Base-by-base conservation (phyloP, 2,113 vertebrate species). In the Anarrhichthys ocellatus region DNA sequence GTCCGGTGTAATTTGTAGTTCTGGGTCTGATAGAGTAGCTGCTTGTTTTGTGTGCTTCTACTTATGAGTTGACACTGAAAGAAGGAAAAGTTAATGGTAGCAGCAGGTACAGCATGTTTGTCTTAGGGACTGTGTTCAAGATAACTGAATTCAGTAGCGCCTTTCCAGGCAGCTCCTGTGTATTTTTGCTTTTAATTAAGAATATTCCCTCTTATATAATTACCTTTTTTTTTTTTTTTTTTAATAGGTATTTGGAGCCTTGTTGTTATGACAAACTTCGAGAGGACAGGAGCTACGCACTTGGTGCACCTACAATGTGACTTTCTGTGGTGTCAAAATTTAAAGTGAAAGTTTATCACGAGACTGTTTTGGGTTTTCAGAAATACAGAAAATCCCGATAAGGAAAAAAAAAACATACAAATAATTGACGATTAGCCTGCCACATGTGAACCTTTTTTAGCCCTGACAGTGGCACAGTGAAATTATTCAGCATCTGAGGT, bases 21-120 rank as follows among this genome's bases (percentile, higher is more conserved):
- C 24, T 15, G 15, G 14, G 8, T 46, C 20, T 18, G 48, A 22
- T 9, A 20, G 1, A 50, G 2, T 9, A 36, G 22, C 22, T 61
- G 22, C 22, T 61, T 61, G 50, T 52, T 38, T n/a, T 69, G 24
- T 61, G 27, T 34, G 22, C 34, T 62, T 69, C 0, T 52, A 14
- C 14, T 27, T 42, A 17, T 67, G 44, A 46, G 44, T 36, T 34
- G 52, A 67, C 29, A 24, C 9, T 61, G n/a, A 79, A 44, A 20
- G 24, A 40, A 69, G n/a, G 9, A 48, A 34, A 58, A 69, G 5
- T 59, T 14, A 14, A 46, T 32, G 6, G 32, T 59, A 63, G 44
- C 11, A 77, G 67, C 58, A 73, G 76, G 68, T 71, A 44, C 13
- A 62, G 5, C 63, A 42, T 32, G 44, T 75, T 54, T 67, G 14